Percentiles rank a stretch among this genome's conserved stretches.
Conservation (phyloP, 2,113 vertebrate species). For the Irena cyanogastra region DNA sequence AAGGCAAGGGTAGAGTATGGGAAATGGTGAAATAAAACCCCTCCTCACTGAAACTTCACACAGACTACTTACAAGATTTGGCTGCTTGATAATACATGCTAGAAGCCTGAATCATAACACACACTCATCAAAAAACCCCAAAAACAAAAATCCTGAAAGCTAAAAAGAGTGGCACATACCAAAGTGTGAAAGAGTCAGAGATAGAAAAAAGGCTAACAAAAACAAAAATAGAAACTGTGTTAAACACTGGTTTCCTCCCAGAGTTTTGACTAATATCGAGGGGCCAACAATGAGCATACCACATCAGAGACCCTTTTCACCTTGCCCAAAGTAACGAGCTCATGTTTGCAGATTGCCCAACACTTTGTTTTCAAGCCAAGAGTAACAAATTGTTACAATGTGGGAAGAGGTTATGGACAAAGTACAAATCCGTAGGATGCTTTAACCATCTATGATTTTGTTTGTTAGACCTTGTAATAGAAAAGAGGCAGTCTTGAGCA, state of each 20-base stretch:
- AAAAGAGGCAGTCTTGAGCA: neutral
- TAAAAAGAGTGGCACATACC: neutral
- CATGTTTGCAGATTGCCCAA: slow-evolving; percentile 6
- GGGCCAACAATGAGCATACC: neutral
- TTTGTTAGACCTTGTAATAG: neutral
- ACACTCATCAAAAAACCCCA: neutral
- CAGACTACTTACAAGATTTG: neutral
- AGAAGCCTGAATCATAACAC: neutral
- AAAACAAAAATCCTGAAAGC: neutral
- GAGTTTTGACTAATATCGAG: neutral
- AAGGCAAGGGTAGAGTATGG: neutral
- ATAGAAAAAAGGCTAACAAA: neutral
- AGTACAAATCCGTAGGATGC: neutral
- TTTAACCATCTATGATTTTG: neutral
- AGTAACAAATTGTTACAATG: slow-evolving; percentile 10
- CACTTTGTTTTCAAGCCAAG: neutral
- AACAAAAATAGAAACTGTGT: neutral
- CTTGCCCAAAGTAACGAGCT: slow-evolving; percentile 42
- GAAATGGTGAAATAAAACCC: neutral
- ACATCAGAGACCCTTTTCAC: slow-evolving; percentile 20
- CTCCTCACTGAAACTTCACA: neutral
- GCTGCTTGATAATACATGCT: neutral
- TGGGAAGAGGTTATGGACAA: neutral
- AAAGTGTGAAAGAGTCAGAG: neutral
- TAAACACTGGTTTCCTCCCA: neutral